phyloP scores from a whole-genome alignment of 1,140 invertebrate genomes.

The Wiebesia pumilae region DNA sequence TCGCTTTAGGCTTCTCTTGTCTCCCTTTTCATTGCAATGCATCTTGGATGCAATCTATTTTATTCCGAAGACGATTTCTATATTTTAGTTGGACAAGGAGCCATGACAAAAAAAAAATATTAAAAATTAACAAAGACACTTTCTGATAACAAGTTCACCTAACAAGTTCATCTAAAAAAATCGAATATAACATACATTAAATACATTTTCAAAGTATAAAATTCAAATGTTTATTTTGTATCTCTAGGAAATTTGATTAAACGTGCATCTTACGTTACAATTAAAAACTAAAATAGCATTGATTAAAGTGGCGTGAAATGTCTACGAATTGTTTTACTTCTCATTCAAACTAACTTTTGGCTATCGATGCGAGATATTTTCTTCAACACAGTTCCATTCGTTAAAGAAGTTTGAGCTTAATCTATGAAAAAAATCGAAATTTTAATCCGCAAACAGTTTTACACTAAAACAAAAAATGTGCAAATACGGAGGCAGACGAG shows the following conservation, averaged over 20 bases:
- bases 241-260: neutral
- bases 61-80: neutral
- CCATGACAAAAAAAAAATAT: constrained; percentile 36
- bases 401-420: too few relatives aligned
- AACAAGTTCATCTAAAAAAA: too few relatives aligned
- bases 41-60: neutral
- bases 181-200: neutral
- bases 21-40: constrained; percentile 28
- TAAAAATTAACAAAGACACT: neutral
- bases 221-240: neutral
- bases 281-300: neutral
- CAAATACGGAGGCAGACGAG: neutral
- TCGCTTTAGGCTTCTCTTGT: constrained; percentile 37
- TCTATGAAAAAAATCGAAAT: too few relatives aligned
- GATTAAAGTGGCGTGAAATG: neutral
- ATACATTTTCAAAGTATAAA: neutral
- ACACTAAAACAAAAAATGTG: neutral
- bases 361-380: neutral
- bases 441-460: neutral
- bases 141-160: neutral
- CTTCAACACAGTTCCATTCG: too few relatives aligned
- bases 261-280: neutral
- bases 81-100: constrained; percentile 26
- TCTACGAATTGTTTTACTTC: neutral
- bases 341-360: neutral